phyloP scores from a whole-genome alignment of 1,140 invertebrate genomes.

The Cyrtorhinus lividipennis region DNA sequence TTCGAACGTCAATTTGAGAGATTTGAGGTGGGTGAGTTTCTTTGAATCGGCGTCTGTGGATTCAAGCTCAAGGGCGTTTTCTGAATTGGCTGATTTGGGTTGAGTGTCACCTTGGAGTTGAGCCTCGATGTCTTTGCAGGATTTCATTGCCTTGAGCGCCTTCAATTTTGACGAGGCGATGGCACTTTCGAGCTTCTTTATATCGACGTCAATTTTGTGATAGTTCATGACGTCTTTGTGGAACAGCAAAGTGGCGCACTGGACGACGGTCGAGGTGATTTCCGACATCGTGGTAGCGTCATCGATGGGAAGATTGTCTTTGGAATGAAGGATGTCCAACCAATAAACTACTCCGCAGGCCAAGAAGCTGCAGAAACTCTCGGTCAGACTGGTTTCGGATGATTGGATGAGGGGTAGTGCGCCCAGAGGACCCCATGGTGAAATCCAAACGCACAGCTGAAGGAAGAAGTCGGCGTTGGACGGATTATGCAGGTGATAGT shows the following conservation, averaged over 20 bases:
- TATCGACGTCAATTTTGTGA: constrained; percentile 12
- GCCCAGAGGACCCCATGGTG: constrained; percentile 9
- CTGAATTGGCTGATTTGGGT: background rate
- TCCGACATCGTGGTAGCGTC: background rate
- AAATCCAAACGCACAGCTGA: constrained; percentile 13
- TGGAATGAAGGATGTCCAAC: constrained; percentile 6
- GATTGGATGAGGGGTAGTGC: background rate
- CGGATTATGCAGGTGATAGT: constrained; percentile 14
- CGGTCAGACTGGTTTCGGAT: background rate
- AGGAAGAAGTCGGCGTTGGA: constrained; percentile 11
- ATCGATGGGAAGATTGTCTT: background rate
- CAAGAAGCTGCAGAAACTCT: constrained; percentile 12
- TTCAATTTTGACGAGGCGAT: constrained; percentile 13
- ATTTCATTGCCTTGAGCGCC: constrained; percentile 11
- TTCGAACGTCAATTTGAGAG: constrained; percentile 10
- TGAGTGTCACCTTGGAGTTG: background rate
- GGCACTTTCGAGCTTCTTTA: constrained; percentile 13
- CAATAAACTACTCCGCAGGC: constrained; percentile 10
- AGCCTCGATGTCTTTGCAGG: constrained; percentile 15
- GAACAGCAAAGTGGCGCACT: constrained; percentile 8
- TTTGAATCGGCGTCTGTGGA: background rate
- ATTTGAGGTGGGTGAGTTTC: constrained; percentile 6
- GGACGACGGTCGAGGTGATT: constrained; percentile 3
- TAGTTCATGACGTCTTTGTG: constrained; percentile 11
- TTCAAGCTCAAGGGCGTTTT: background rate